Base-by-base conservation (phyloP, 2,888 invertebrate species). In the Troides aeacus region DNA sequence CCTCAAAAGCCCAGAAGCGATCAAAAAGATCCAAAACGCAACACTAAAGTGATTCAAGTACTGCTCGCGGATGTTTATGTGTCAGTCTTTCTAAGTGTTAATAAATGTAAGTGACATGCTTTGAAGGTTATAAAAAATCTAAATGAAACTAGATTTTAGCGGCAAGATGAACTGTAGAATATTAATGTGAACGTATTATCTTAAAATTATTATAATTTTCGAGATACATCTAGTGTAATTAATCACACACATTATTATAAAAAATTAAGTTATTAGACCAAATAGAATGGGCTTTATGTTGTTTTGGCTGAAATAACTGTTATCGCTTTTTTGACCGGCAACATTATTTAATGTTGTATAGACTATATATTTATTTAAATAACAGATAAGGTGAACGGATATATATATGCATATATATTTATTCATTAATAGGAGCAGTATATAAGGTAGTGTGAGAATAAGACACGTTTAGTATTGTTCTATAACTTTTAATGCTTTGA, bases 11-110 rank as follows among this genome's bases (percentile, higher is more conserved):
- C 10, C 75, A 85, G 76, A 92, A 90, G 76, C 81, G 88, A 74
- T 83, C 88, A 15, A 90, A 90, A 79, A 77, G 90, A 71, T 87
- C 89, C 17, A 90, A 89, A 75, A 90, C 90, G 62, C 79, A 88
- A 59, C 89, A 87, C 77, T 90, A 74, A 74, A 10, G 69, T 64
- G 39, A 2, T 23, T 18, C 23, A 23, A 17, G 62, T 50, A 39
- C 46, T 23, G n/a, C 24, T 17, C 39, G 18, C 17, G 7, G 39
- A 61, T 24, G 17, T 24, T 36, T 30, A 60, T 12, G 62, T 64
- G 64, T 64, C 58, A 58, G 42, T 64, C 42, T 58, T 15, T 23
- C 42, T 42, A 21, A 53, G 53, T 53, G 53, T 53, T 53, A n/a
- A n/a, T 8, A 5, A 7, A n/a, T n/a, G 18, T 18, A 1, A 18